Conservation (phyloP, 1,140 invertebrate species). For the Drosophila melanica region DNA sequence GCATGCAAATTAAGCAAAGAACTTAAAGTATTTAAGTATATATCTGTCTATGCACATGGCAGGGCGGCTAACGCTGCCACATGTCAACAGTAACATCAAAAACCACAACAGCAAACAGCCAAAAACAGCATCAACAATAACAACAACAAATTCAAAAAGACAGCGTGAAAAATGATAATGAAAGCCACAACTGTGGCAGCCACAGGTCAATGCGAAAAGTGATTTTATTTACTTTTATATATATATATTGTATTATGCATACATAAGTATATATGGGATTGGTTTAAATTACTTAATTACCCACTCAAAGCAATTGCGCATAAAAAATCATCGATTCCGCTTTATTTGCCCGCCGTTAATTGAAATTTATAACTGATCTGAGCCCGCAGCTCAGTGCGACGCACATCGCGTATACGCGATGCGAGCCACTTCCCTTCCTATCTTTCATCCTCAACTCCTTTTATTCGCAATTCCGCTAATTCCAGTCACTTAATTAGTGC, state of each 20-base stretch:
- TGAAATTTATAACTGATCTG: slow-evolving; percentile 21
- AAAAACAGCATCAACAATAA: slow-evolving; percentile 5
- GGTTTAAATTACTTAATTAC: slow-evolving; percentile 53
- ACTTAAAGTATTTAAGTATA: slow-evolving; percentile 16
- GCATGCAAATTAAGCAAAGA: slow-evolving; percentile 37
- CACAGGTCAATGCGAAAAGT: slow-evolving; percentile 63
- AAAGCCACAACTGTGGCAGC: slow-evolving; percentile 51
- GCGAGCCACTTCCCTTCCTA: slow-evolving; percentile 37
- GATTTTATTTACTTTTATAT: slow-evolving; percentile 53
- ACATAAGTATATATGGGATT: slow-evolving; percentile 2
- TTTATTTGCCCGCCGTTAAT: slow-evolving; percentile 35
- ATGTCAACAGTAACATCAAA: slow-evolving; percentile 38
- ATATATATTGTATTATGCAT: slow-evolving; percentile 14
- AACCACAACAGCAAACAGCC: slow-evolving; percentile 8
- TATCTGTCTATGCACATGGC: background rate
- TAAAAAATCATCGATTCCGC: slow-evolving; percentile 43
- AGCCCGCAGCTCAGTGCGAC: background rate
- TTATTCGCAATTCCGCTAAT: slow-evolving; percentile 51
- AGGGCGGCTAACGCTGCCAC: slow-evolving; percentile 29
- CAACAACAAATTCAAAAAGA: slow-evolving; percentile 39
- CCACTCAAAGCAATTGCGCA: slow-evolving; percentile 31
- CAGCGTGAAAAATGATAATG: slow-evolving; percentile 76
- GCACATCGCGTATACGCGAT: slow-evolving; percentile 58
- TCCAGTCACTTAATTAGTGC: slow-evolving; percentile 40
- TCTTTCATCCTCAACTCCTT: slow-evolving; percentile 11